phyloP scores from a whole-genome alignment of 2,888 invertebrate species.

The Branchipolynoe longqiensis region DNA sequence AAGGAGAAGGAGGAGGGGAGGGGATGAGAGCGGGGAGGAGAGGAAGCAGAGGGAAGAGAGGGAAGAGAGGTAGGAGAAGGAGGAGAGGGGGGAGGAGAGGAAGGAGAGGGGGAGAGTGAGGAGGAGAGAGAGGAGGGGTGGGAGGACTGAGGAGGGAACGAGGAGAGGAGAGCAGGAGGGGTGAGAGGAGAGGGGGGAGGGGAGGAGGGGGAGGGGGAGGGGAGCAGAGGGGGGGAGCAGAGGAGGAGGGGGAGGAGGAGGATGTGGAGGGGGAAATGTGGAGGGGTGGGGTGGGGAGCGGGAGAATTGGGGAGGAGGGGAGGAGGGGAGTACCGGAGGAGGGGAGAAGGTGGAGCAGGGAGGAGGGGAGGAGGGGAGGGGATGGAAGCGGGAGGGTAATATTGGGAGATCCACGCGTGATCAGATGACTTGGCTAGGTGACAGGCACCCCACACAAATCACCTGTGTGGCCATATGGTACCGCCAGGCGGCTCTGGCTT shows the following conservation, averaged over 20 bases:
- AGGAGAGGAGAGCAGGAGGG: not conserved
- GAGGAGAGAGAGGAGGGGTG: not conserved
- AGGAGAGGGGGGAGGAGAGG: not conserved
- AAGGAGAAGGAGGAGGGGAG: not conserved
- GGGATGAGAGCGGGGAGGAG: not conserved
- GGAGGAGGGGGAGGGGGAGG: not conserved
- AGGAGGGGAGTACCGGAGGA: not conserved
- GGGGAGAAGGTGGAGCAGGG: not conserved
- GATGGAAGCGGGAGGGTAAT: too few relatives aligned
- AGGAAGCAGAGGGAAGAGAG: not conserved
- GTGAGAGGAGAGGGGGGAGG: not conserved
- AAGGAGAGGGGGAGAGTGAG: not conserved
- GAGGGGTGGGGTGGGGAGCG: not conserved
- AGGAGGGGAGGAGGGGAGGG: not conserved
- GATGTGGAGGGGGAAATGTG: not conserved
- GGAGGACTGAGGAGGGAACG: not conserved
- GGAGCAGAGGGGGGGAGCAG: not conserved
- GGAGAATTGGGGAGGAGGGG: not conserved
- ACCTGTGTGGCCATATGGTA: not conserved
- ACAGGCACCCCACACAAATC: constrained; percentile 27
- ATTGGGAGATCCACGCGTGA: too few relatives aligned
- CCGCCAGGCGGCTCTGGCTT: not conserved
- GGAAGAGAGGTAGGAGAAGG: not conserved
- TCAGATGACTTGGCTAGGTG: constrained; percentile 21
- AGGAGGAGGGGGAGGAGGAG: not conserved